phyloP scores from a whole-genome alignment of 2,113 vertebrate species.

The Phrynosoma platyrhinos region DNA sequence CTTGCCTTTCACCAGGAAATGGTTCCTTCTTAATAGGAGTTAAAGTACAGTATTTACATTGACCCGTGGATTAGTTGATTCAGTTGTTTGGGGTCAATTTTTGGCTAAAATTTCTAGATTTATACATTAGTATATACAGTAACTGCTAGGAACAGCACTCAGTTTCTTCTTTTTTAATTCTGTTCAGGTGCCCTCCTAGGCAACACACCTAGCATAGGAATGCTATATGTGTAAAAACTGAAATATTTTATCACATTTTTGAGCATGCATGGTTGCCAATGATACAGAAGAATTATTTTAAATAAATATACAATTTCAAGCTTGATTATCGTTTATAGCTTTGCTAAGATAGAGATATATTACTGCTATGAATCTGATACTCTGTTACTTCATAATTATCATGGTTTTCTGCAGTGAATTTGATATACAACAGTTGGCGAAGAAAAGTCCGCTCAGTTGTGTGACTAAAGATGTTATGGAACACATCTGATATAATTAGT shows the following conservation, averaged over 20 bases:
- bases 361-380: slow-evolving; percentile 76
- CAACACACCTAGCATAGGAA: slow-evolving; percentile 31
- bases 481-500: slow-evolving; percentile 84
- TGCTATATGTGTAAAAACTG: slow-evolving; percentile 72
- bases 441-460: slow-evolving; percentile 76
- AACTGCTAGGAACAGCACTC: not conserved
- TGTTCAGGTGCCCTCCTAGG: not conserved
- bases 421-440: slow-evolving; percentile 84
- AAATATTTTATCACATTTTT: slow-evolving; percentile 74
- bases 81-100: no score
- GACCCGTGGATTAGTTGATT: no score
- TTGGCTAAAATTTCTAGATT: no score
- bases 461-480: slow-evolving; percentile 81
- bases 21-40: no score
- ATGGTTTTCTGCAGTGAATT: slow-evolving; percentile 80
- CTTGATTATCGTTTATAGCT: slow-evolving; percentile 79
- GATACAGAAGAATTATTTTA: slow-evolving; percentile 76
- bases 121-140: not conserved
- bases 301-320: slow-evolving; percentile 82
- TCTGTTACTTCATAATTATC: slow-evolving; percentile 78
- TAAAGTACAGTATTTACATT: no score
- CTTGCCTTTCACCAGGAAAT: no score
- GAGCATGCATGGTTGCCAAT: slow-evolving; percentile 74
- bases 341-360: slow-evolving; percentile 65
- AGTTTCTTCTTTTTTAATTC: slow-evolving; percentile 7